Evolutionary conservation across 2,113 vertebrate genomes (phyloP).

Genomic region (Bubo bubo): DNA sequence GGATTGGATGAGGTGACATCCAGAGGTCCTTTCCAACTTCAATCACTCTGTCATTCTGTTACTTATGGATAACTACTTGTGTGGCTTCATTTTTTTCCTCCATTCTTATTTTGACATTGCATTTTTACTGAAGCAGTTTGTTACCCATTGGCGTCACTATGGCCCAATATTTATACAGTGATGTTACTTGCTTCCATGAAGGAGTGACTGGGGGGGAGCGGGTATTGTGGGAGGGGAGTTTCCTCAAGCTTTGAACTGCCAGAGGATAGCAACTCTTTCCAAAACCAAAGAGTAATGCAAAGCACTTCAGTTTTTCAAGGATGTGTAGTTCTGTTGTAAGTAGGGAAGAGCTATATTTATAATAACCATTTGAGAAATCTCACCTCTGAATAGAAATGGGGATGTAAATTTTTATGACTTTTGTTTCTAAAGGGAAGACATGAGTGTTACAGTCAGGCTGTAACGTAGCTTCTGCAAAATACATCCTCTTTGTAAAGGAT

Average conservation of each 20-base stretch:
- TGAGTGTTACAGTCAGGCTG: neutral
- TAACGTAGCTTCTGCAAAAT: neutral
- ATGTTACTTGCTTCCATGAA: neutral
- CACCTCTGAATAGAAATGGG: neutral
- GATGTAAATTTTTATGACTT: neutral
- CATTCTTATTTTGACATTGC: neutral
- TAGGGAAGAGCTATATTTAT: neutral
- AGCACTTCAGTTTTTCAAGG: neutral
- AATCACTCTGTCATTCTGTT: neutral
- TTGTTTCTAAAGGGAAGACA: neutral
- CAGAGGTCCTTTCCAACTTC: neutral
- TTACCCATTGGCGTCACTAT: neutral
- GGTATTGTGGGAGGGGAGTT: accelerated
- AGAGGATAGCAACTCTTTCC: neutral
- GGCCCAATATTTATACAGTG: neutral
- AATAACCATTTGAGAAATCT: neutral
- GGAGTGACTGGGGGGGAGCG: neutral
- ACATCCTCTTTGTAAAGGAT: accelerated
- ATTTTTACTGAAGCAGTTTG: neutral
- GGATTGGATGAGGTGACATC: neutral
- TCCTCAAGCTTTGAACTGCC: neutral
- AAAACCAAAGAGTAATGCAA: neutral
- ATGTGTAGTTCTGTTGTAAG: neutral
- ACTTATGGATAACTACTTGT: neutral
- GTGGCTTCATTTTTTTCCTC: neutral